Evolutionary conservation across 2,113 vertebrate species (phyloP), one percentile per base, ranked within the genome.

Genomic region (Nothobranchius kuhntae): DNA sequence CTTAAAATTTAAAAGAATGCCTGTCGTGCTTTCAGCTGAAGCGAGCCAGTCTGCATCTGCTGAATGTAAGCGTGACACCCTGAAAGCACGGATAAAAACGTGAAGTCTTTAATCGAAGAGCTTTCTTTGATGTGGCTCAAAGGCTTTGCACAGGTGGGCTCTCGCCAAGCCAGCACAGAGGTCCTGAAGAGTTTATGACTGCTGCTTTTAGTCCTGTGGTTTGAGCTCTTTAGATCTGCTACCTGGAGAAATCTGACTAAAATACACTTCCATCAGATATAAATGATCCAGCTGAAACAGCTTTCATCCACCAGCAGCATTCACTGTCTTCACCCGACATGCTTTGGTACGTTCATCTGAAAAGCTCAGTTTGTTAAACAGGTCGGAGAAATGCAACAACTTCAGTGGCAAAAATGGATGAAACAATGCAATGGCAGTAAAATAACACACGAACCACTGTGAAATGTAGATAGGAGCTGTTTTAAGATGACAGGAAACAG

Each of bases 121-220:
- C 55, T 30, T 38, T 42, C 74, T 88, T 78, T 84, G 52, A 80
- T 82, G 80, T 80, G 78, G 81, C 64, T 54, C 40, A 9, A n/a
- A 35, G 73, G 72, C 65, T 88, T 71, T 70, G 55, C 77, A 77
- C 77, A 89, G 83, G 84, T 86, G 79, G 57, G 51, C 80, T 78
- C 68, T 56, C 72, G 62, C 71, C 35, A 58, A 14, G 68, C 68
- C 73, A 56, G 42, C 61, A 50, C 15, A 57, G 38, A 60, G 58
- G 68, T 65, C 67, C 63, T 71, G 69, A 65, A 77, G 52, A 78
- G 67, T 77, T 79, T 79, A 68, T 3, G 30, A 30, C 4, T 3
- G 59, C 42, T 54, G 3, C 14, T 30, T 21, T 61, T 21, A n/a
- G 36, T 44, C 40, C 44, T 30, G 44, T 2, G 35, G 48, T 48